Evolutionary conservation across 1,140 invertebrate genomes (phyloP).

Genomic region (Penaeus japonicus): DNA sequence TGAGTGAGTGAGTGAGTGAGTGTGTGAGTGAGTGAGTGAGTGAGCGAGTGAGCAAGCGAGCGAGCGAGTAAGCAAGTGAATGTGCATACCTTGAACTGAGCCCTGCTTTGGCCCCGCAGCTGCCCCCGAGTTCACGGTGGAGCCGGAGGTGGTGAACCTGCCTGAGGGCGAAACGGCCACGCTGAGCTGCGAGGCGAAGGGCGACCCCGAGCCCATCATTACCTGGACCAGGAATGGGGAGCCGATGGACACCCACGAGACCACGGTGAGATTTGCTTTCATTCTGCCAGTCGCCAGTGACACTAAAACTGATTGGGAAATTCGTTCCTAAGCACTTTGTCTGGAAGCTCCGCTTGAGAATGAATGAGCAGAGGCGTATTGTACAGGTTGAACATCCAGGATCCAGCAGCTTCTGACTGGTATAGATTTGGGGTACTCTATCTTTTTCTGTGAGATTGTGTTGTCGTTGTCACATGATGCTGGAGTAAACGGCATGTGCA

Average conservation of each 20-base stretch:
- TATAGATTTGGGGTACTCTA: too few relatives aligned
- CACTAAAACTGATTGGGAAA: too few relatives aligned
- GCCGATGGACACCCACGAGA: slow-evolving; percentile 27
- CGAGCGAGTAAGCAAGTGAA: background rate
- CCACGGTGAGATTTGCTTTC: slow-evolving; percentile 5
- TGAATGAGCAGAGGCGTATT: too few relatives aligned
- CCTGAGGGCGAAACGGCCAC: slow-evolving; percentile 89
- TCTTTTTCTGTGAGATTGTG: too few relatives aligned
- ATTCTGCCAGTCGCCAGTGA: background rate
- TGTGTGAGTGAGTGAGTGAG: background rate
- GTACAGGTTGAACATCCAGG: too few relatives aligned
- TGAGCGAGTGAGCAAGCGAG: background rate
- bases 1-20: background rate
- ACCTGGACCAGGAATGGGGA: slow-evolving; percentile 76
- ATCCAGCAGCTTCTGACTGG: too few relatives aligned
- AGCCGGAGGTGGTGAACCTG: slow-evolving; percentile 85
- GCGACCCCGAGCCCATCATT: slow-evolving; percentile 87
- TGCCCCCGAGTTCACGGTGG: slow-evolving; percentile 87
- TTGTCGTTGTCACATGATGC: too few relatives aligned
- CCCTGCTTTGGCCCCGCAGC: slow-evolving; percentile 65
- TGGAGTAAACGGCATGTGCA: too few relatives aligned
- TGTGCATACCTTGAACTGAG: too few relatives aligned
- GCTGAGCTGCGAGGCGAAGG: slow-evolving; percentile 87
- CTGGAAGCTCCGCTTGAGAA: too few relatives aligned
- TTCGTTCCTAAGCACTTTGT: too few relatives aligned